Conservation (phyloP, 2,888 invertebrate species). For the Anthophora plumipes region DNA sequence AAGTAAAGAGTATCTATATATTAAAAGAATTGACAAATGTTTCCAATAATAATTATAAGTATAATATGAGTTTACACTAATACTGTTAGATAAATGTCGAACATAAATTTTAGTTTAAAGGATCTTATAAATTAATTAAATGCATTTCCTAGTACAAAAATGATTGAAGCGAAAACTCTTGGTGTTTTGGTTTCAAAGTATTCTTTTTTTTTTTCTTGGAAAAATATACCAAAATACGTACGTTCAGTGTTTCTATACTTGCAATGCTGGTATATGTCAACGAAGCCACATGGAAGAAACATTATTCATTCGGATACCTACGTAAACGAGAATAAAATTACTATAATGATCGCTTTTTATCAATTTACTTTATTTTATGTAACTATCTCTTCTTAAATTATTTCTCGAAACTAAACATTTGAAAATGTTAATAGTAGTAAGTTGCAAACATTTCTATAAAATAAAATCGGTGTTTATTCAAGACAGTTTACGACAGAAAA, state of each 20-base stretch:
- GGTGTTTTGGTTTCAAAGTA: neutral
- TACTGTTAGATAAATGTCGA: neutral
- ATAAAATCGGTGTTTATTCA: too few species aligned
- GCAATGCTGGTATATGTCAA: neutral
- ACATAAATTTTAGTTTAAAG: neutral
- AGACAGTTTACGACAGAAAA: too few species aligned
- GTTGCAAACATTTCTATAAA: too few species aligned
- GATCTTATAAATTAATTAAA: neutral
- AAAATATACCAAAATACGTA: slow-evolving; percentile 17
- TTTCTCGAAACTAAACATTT: neutral
- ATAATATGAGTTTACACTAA: neutral
- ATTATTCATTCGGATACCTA: neutral
- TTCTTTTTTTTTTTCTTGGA: neutral
- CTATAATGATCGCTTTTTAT: neutral
- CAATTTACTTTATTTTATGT: neutral
- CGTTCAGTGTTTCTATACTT: neutral
- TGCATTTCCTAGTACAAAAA: too few species aligned
- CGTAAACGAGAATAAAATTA: slow-evolving; percentile 8
- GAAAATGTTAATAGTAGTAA: too few species aligned
- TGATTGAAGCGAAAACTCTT: neutral
- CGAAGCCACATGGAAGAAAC: neutral
- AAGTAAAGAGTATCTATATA: too few species aligned
- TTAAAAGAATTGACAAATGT: too few species aligned
- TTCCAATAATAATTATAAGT: neutral
- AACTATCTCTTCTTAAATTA: neutral